Evolutionary conservation across 2,113 vertebrate species (phyloP).

Genomic region (Pseudolaguvia tuberculata): DNA sequence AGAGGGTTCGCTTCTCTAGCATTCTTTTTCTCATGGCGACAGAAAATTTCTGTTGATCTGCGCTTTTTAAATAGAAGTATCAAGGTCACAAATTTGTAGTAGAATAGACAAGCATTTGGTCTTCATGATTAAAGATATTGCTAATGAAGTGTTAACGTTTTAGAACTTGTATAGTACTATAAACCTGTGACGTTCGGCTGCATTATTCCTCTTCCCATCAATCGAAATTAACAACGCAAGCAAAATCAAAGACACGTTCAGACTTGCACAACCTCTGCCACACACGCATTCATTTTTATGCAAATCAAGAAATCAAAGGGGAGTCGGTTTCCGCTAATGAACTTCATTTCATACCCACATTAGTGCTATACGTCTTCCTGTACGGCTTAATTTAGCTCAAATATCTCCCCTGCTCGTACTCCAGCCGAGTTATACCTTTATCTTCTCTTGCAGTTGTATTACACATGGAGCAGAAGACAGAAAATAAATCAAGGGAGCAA

Average conservation of each 20-base stretch:
- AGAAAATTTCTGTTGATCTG: background rate
- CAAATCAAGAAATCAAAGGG: background rate
- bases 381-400: constrained; percentile 16
- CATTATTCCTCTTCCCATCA: background rate
- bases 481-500: background rate
- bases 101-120: no score
- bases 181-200: background rate
- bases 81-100: no score
- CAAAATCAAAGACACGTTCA: background rate
- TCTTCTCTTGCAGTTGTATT: background rate
- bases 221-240: background rate
- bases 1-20: background rate
- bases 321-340: background rate
- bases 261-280: background rate
- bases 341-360: constrained; percentile 1
- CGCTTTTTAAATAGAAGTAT: background rate
- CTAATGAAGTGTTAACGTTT: background rate
- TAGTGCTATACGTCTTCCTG: background rate
- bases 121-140: background rate
- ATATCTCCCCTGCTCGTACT: background rate
- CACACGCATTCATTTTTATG: background rate
- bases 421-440: background rate
- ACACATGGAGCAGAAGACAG: background rate
- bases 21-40: background rate
- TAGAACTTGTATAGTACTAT: background rate